These are phyloP conservation scores for Gastracanthus pulcherrimus DNA, from an alignment of 2,888 invertebrate genomes.

Conservation along the genomic window DNA sequence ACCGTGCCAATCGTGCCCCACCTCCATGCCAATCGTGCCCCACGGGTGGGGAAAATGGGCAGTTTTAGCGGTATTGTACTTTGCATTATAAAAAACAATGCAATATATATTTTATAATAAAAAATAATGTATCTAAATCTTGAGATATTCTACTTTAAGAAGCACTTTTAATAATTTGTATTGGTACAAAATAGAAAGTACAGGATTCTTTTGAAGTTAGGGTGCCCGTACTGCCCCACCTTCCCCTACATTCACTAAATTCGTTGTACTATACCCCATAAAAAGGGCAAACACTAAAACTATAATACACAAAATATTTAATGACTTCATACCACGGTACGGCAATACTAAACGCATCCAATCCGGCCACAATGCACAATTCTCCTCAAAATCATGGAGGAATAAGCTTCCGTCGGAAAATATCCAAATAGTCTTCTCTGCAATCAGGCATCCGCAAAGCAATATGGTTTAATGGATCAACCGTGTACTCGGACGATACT, in stretches of 20 bases:
- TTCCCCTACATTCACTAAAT: background rate
- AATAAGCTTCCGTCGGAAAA: background rate
- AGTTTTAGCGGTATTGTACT: too few species aligned
- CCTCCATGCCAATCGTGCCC: too few species aligned
- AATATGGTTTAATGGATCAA: background rate
- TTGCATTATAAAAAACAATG: too few species aligned
- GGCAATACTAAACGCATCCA: background rate
- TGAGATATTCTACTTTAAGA: too few species aligned
- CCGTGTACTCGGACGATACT: background rate
- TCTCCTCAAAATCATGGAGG: background rate
- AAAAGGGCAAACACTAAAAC: background rate
- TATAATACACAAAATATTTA: background rate
- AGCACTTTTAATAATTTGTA: too few species aligned
- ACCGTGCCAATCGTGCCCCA: too few species aligned
- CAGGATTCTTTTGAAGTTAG: too few species aligned
- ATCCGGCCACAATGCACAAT: background rate
- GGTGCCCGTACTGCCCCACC: too few species aligned
- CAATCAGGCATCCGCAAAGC: background rate
- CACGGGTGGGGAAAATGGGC: too few species aligned
- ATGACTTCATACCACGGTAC: background rate
- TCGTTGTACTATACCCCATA: background rate
- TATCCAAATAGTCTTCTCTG: background rate
- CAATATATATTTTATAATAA: too few species aligned
- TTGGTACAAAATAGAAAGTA: too few species aligned
- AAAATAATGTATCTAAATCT: too few species aligned